Base-by-base conservation (phyloP, 1,140 invertebrate genomes). In the Harpegnathos saltator region DNA sequence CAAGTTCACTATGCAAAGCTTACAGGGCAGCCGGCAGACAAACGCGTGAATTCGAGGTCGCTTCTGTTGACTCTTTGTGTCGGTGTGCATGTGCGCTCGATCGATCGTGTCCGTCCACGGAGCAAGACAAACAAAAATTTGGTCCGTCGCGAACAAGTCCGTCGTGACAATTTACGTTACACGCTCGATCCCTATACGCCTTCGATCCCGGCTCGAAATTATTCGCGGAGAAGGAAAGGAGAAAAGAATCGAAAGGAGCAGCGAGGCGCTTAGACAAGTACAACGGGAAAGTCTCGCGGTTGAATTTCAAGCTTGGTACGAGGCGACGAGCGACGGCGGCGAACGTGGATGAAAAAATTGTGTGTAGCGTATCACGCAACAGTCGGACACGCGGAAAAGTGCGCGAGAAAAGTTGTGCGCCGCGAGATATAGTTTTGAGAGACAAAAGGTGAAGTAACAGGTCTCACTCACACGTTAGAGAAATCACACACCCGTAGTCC, bases 401-500 rank as follows among this genome's bases (percentile, higher is more conserved):
- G 14, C 19, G 65, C 33, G n/a, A n/a, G 15, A 14, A 17, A 5
- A 78, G 38, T 33, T 7, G 14, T 11, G 65, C 22, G 29, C 54
- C 22, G 29, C 14, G 58, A 59, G 58, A 58, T 14, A 14, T 78
- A 14, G 3, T 33, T 56, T 29, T 3, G 1, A 54, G 3, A 2
- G 3, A 0, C 52, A 44, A 62, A 9, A 54, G 19, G 26, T 77
- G 26, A 0, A 66, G 58, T 50, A 54, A 66, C 14, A 69, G 11
- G 11, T 9, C n/a, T 44, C 54, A 58, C 9, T 78, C 65, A 71
- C 52, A 26, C 29, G 1, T 44, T 80, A 80, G 52, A 44, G 69
- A 69, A 80, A 48, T 71, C 75, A 71, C 62, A 56, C 9, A 66
- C n/a, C 9, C 52, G 52, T 78, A 68, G 33, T 69, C 54, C 19